Evolutionary conservation across 2,113 vertebrate species (phyloP), one percentile per base, ranked within the genome.

Genomic region (Jacana jacana): DNA sequence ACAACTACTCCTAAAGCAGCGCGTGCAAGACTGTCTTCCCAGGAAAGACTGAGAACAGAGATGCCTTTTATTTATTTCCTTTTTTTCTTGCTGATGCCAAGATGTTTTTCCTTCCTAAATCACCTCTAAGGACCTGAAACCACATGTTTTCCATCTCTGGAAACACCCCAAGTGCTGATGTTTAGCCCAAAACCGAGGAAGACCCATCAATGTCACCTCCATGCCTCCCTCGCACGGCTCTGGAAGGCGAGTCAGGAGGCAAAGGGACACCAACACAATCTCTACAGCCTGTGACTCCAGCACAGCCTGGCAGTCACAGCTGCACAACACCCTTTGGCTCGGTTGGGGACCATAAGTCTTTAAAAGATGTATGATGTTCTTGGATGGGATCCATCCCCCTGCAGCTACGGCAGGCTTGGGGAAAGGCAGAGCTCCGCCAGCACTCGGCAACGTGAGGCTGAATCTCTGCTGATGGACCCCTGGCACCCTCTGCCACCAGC

Each of bases 351-450:
- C 48, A 6, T 8, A 87, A 84, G 86, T 10, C 91, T 92, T 80
- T 93, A 91, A 95, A 97, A 95, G 92, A 92, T 94, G 93, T 35
- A 91, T 92, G 91, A 92, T 86, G 91, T 35, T 88, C 83, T 89
- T 94, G 91, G 94, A 97, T 22, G 88, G 87, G 72, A 94, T 95
- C 93, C 94, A 91, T 63, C 14, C 44, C 82, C 91, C 91, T 19
- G 63, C 89, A 95, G 85, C 89, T 82, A 54, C 79, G 39, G 25
- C 48, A 22, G 86, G 81, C 65, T 42, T 3, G 77, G 16, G 14
- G 1, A 19, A 79, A 17, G 0, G 27, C 16, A 2, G 65, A 13
- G 71, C n/a, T 69, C 61, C 22, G 13, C 78, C 94, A 90, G 93
- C 94, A 13, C 86, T 13, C 0, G 71, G 88, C 86, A 57, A 63